Evolutionary conservation across 2,113 vertebrate species (phyloP).

Genomic region (Anhinga rufa): DNA sequence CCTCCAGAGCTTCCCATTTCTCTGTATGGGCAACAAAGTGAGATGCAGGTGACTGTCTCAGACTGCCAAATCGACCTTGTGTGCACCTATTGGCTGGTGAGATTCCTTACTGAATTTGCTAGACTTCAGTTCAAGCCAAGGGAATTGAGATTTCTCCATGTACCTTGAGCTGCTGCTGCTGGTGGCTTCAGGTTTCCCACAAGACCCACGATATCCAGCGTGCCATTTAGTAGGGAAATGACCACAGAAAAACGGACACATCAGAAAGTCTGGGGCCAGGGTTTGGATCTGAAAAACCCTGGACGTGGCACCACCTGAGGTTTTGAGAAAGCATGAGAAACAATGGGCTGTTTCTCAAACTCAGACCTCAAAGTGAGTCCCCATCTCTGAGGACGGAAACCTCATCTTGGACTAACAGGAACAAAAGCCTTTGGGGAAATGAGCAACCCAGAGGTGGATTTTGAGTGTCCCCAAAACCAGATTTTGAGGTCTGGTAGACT

Average conservation of each 20-base stretch:
- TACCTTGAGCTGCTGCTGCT: not conserved
- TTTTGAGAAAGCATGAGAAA: not conserved
- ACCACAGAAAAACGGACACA: not conserved
- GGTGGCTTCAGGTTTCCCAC: not conserved
- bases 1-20: not conserved
- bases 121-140: not conserved
- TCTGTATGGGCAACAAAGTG: not conserved
- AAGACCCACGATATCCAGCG: not conserved
- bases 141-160: not conserved
- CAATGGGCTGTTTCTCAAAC: not conserved
- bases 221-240: not conserved
- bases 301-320: not conserved
- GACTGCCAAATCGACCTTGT: not conserved
- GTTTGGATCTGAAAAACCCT: not conserved
- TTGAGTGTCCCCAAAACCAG: not conserved
- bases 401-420: not conserved
- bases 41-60: not conserved
- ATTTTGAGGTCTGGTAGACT: not conserved
- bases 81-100: not conserved
- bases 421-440: not conserved
- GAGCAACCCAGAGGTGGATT: fast-evolving
- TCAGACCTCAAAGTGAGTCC: not conserved
- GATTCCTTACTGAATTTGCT: not conserved
- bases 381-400: not conserved
- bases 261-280: not conserved